Percentiles rank a stretch among this genome's conserved stretches.
phyloP scores from a whole-genome alignment of 2,888 invertebrate species.

The Rhimphoctona megacephalus region DNA sequence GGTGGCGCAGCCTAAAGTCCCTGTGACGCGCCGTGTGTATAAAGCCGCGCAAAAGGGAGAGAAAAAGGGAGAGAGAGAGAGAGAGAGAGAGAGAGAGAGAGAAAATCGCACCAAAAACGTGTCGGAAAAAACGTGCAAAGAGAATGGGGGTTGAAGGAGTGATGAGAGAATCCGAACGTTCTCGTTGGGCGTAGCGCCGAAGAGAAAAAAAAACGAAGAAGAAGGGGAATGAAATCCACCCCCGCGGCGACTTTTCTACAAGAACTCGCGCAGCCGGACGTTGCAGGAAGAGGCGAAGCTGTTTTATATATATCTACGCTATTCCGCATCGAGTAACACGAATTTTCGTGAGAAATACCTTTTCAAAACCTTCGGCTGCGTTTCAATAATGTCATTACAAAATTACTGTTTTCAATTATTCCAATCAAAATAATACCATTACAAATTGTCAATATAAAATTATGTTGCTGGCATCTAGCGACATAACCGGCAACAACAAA shows the following conservation, averaged over 20 bases:
- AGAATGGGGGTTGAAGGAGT: constrained; percentile 69
- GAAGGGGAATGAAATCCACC: constrained; percentile 79
- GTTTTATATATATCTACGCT: constrained; percentile 6
- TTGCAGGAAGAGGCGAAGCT: constrained; percentile 42
- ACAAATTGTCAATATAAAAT: neutral
- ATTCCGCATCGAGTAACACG: neutral
- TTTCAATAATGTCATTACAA: neutral
- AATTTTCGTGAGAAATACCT: neutral
- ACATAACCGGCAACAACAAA: neutral
- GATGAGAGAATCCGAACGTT: constrained; percentile 66
- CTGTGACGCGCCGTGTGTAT: constrained; percentile 50
- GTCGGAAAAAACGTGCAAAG: constrained; percentile 68
- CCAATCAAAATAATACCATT: neutral
- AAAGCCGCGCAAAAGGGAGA: constrained; percentile 50
- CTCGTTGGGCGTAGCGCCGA: constrained; percentile 50
- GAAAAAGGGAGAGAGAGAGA: constrained; percentile 77
- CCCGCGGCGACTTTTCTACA: constrained; percentile 67
- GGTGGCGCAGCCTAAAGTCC: constrained; percentile 69
- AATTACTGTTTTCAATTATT: neutral
- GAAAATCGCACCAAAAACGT: constrained; percentile 73
- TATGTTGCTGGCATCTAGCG: neutral
- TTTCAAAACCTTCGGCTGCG: neutral
- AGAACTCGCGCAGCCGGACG: constrained; percentile 60
- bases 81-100: constrained; percentile 77
- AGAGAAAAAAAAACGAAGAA: constrained; percentile 3